A percentile compares a stretch with the other conserved stretches of the same genome.
phyloP scores from a whole-genome alignment of 2,797 vertebrate genomes.

The Merluccius polli region DNA sequence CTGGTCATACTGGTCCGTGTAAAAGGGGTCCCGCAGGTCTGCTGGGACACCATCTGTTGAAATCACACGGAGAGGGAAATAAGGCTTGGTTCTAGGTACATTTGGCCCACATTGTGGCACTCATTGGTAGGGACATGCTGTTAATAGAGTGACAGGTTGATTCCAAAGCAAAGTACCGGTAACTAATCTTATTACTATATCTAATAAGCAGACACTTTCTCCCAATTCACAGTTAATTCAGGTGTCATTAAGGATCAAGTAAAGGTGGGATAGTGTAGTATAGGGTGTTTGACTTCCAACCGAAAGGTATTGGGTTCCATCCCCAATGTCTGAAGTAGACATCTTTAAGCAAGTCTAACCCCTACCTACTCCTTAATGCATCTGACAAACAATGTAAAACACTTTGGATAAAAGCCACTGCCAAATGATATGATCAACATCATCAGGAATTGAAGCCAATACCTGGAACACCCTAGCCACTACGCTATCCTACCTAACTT shows the following conservation, averaged over 20 bases:
- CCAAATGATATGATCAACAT: not conserved
- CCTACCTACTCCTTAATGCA: not conserved
- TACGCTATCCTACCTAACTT: not conserved
- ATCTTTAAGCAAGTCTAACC: not conserved
- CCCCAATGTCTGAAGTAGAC: not conserved
- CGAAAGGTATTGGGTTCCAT: too few relatives aligned
- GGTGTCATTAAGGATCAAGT: too few relatives aligned
- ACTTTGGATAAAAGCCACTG: not conserved
- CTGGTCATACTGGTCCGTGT: conserved; percentile 97
- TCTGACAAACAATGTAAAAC: not conserved
- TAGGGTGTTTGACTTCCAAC: too few relatives aligned
- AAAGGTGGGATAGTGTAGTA: too few relatives aligned
- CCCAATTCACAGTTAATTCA: too few relatives aligned
- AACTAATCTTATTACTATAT: too few relatives aligned
- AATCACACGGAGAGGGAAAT: conserved; percentile 11
- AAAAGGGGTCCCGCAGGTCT: conserved; percentile 90
- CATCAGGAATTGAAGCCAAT: not conserved
- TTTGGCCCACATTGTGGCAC: not conserved
- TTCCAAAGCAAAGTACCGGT: too few relatives aligned
- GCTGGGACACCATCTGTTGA: conserved; percentile 85
- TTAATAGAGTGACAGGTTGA: too few relatives aligned
- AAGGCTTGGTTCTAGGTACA: not conserved
- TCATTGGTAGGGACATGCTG: not conserved
- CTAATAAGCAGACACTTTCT: too few relatives aligned
- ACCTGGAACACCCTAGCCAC: too few relatives aligned